phyloP scores from a whole-genome alignment of 2,113 vertebrate genomes.

The Tringa solitaria region DNA sequence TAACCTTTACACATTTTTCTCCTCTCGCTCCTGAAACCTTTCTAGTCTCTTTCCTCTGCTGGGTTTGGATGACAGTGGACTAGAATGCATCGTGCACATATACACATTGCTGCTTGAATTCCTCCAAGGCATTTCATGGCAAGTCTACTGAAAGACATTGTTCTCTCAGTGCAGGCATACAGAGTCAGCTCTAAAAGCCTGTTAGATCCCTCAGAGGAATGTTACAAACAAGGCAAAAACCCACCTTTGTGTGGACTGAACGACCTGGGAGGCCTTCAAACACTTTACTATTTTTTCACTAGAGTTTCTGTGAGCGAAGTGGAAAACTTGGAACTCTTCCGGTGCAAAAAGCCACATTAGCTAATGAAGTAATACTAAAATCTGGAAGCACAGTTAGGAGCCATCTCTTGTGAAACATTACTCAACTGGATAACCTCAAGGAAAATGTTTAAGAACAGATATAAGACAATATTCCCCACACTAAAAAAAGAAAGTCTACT shows the following conservation, averaged over 20 bases:
- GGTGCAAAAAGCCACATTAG: background rate
- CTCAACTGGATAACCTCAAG: background rate
- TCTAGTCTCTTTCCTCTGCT: slow-evolving; percentile 4
- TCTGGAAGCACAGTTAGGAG: background rate
- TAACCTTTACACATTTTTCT: slow-evolving; percentile 65
- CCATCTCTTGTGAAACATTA: background rate
- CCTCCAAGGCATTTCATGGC: slow-evolving; percentile 18
- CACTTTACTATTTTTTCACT: background rate
- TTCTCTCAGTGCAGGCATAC: background rate
- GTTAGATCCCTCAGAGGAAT: background rate
- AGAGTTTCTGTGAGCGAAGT: background rate
- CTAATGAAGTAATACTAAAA: background rate
- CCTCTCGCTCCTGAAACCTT: slow-evolving; percentile 30
- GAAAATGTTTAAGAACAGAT: background rate
- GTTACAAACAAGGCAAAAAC: background rate
- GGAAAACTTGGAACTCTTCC: background rate
- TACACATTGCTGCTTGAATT: background rate
- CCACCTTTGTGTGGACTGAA: background rate
- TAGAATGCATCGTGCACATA: background rate
- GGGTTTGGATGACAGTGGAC: background rate
- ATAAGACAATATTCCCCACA: background rate
- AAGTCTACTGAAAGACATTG: background rate
- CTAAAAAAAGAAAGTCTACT: background rate
- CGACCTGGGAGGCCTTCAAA: background rate
- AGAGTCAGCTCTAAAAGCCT: background rate